Percentiles rank a stretch among this genome's conserved stretches.
phyloP scores from a whole-genome alignment of 2,888 invertebrate genomes.

The Horisme vitalbata region DNA sequence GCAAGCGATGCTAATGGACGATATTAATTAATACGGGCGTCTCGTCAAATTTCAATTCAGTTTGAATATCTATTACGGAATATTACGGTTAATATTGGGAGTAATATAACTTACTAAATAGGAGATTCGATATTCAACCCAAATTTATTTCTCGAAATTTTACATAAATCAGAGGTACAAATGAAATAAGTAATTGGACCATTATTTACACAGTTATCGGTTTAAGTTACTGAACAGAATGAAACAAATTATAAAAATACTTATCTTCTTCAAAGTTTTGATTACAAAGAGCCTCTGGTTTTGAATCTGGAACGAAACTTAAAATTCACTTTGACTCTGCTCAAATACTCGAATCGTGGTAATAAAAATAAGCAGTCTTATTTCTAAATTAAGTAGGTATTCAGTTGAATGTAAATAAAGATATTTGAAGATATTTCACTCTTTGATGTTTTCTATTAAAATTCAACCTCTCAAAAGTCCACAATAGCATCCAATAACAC shows the following conservation, averaged over 20 bases:
- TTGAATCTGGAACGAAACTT: conserved; percentile 3
- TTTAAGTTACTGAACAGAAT: no score
- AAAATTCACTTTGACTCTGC: background rate
- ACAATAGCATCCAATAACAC: conserved; percentile 14
- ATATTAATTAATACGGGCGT: conserved; percentile 76
- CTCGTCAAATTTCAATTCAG: conserved; percentile 70
- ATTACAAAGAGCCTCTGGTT: conserved; percentile 1
- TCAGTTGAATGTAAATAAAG: conserved; percentile 12
- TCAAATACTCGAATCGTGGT: conserved; percentile 4
- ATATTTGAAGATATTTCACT: conserved; percentile 9
- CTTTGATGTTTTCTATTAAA: conserved; percentile 25
- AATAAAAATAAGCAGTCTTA: conserved; percentile 11
- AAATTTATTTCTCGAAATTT: background rate
- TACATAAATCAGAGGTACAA: no score
- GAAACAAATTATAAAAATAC: background rate
- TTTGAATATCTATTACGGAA: conserved; percentile 59
- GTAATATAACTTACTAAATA: conserved; percentile 9
- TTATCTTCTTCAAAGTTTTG: conserved; percentile 1
- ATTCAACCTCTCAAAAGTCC: conserved; percentile 12
- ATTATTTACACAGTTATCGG: no score
- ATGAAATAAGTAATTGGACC: no score
- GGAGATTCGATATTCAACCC: background rate
- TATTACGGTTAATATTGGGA: conserved; percentile 41
- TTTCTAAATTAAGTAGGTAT: conserved; percentile 19
- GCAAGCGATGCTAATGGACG: conserved; percentile 79